Conservation (phyloP, 2,113 vertebrate genomes). For the Scytalopus superciliaris region DNA sequence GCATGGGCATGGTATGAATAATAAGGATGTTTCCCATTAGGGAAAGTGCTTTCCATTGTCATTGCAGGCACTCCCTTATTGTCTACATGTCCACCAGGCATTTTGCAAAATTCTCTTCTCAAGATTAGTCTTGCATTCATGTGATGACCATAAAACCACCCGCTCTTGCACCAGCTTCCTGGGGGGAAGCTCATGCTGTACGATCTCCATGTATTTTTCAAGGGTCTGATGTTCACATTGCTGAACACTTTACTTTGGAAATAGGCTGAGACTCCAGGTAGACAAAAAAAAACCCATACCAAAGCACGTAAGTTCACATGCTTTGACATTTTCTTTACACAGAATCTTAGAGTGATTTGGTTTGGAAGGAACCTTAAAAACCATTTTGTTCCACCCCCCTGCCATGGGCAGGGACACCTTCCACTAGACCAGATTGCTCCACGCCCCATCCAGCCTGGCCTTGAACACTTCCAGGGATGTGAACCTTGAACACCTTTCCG, state of each 20-base stretch:
- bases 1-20: background rate
- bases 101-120: background rate
- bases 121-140: background rate
- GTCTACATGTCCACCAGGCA: background rate
- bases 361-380: background rate
- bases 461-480: background rate
- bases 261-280: background rate
- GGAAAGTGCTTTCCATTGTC: conserved; percentile 46
- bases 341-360: background rate
- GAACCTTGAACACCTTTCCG: background rate
- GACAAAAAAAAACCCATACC: accelerated
- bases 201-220: background rate
- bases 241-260: background rate
- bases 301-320: background rate
- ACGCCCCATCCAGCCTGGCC: accelerated
- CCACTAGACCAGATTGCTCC: accelerated
- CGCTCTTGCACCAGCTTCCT: background rate
- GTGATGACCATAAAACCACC: background rate
- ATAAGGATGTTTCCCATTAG: conserved; percentile 37
- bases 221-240: background rate
- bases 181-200: background rate
- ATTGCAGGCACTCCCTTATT: background rate
- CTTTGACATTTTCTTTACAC: background rate
- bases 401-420: background rate
- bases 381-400: background rate